A percentile compares a stretch with the other conserved stretches of the same genome.
phyloP scores from a whole-genome alignment of 1,140 invertebrate genomes.

The Holotrichia oblita region DNA sequence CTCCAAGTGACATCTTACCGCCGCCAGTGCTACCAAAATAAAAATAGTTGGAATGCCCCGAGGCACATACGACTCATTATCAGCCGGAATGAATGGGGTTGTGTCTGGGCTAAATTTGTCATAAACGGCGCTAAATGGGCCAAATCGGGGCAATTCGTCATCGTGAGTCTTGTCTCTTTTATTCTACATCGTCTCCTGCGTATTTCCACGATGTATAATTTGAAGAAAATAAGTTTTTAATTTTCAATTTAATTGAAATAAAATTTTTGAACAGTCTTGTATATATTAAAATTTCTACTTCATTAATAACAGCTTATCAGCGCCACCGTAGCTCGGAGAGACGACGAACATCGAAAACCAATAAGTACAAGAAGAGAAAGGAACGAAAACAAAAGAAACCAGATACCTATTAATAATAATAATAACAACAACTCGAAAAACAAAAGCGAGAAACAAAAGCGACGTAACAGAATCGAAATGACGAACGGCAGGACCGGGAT shows the following conservation, averaged over 20 bases:
- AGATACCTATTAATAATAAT: constrained; percentile 21
- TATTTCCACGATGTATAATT: neutral
- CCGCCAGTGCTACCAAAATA: constrained; percentile 11
- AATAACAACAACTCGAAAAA: neutral
- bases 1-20: constrained; percentile 10
- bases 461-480: neutral
- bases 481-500: neutral
- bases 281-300: neutral
- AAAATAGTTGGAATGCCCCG: constrained; percentile 8
- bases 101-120: constrained; percentile 41
- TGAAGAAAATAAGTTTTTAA: too few relatives aligned
- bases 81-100: constrained; percentile 10
- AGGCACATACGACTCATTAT: constrained; percentile 11
- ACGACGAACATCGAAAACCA: neutral
- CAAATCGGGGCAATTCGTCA: constrained; percentile 36
- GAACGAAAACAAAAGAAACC: constrained; percentile 20
- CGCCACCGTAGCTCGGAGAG: neutral
- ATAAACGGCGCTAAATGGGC: constrained; percentile 38
- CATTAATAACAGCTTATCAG: neutral
- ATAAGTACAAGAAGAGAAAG: neutral
- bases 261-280: neutral
- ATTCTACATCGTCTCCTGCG: neutral
- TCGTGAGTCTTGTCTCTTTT: neutral
- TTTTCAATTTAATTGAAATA: too few relatives aligned
- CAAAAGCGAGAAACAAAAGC: neutral